Evolutionary conservation across 2,888 invertebrate species (phyloP), one percentile per base, ranked within the genome.

Genomic region (Latrodectus elegans): DNA sequence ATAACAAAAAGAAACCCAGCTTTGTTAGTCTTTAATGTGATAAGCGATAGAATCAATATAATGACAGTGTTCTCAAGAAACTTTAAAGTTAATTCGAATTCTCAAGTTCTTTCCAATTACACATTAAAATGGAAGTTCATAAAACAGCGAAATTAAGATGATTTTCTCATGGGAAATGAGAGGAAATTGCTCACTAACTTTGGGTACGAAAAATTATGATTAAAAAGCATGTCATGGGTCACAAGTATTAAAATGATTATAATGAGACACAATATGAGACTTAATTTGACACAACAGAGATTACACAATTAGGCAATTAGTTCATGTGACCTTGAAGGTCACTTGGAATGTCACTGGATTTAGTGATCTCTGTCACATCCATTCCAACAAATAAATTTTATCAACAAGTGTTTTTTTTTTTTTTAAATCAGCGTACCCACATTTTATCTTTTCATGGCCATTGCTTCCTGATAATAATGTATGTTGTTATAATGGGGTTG

Each of bases 261-360:
- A 60, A 70, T 55, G 60, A 55, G 10, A 49, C 67, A 74, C 65
- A 77, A 65, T 49, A 72, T 53, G 38, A 71, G 22, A 71, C 22
- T 15, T 73, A 51, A 70, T 71, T 75, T 75, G 70, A 70, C 60
- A 68, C 65, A 53, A 84, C 60, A 49, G 52, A 65, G 64, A 75
- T 17, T 49, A 65, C 51, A 73, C 77, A 78, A 65, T 84, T 77
- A 72, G 72, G 72, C 76, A 76, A 17, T 64, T 77, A 83, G 77
- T 65, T 17, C 52, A 55, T 84, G 72, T 38, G 38, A 38, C 38
- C 6, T 38, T 38, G 38, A 38, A 73, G 55, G 53, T 53, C 53
- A 55, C 51, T 11, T 79, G 53, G 17, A 14, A 55, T 74, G 73
- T 38, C 74, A 75, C n/a, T 67, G 49, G 52, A 49, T 65, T 79